Evolutionary conservation across 2,113 vertebrate genomes (phyloP), one percentile per base, ranked within the genome.

Genomic region (Hypanus sabinus): DNA sequence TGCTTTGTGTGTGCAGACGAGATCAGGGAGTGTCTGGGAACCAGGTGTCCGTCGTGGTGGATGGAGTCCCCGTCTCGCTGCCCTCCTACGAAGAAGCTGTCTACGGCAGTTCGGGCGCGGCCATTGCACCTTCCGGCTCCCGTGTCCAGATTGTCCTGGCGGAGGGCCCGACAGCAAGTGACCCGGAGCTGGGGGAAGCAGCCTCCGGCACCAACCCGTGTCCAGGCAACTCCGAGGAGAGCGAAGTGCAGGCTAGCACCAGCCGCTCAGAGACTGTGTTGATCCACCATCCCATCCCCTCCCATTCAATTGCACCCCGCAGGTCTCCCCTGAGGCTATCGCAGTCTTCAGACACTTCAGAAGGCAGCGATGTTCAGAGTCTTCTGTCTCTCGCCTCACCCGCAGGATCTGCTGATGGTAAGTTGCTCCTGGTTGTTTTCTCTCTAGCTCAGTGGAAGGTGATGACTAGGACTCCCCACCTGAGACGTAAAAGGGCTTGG

Each of bases 21-120:
- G 99, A 99, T 95, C 98, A 98, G 95, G 98, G 98, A 1, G 97
- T 99, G 38, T 98, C 98, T 7, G 98, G 98, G 65, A 98, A 99
- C 96, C 96, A 97, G 36, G 97, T 98, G 76, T 99, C 99, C 94
- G 98, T 99, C 95, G 96, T 99, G 97, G 98, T 99, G 94, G 99
- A 99, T 95, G 99, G 99, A 10, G 98, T 99, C 93, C 99, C 99
- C 94, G 99, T 99, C 93, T 96, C 98, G 0, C 96, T 99, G 60
- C 99, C 99, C 0, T 99, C 99, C 0, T 99, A 99, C 0, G 99
- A 99, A 95, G 99, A 99, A 96, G 99, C 99, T 0, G 99, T 99
- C 24, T 99, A 99, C 0, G 99, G 99, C 95, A 98, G 97, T 94
- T 95, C 97, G 0, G 98, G 98, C 75, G 97, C 97, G 94, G 96